Evolutionary conservation across 2,113 vertebrate species (phyloP), one percentile per base, ranked within the genome.

Genomic region (Chaenocephalus aceratus): DNA sequence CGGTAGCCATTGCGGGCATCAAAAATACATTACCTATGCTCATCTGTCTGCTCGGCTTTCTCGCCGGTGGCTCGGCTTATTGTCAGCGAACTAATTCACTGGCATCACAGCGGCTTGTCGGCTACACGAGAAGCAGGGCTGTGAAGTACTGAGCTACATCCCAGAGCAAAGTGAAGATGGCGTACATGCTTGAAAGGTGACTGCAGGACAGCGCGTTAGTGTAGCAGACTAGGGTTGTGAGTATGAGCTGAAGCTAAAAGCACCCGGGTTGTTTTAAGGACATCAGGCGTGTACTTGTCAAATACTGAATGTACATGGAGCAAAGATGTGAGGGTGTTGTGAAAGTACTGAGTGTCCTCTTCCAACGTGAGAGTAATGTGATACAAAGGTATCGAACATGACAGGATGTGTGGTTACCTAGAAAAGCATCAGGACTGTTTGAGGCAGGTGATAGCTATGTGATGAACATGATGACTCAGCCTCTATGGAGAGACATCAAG

Each of bases 11-110:
- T 41, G 70, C 61, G 72, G 67, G 78, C 86, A 94, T 94, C 88
- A 91, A 91, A 94, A 92, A 93, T 93, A 85, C 88, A 93, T 93
- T 85, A 89, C 77, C 85, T 70, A 48, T 61, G 85, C 89, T 89
- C 71, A 68, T 77, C 83, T 86, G 77, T 90, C 84, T 82, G 82
- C 82, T 90, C 88, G 82, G 88, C 84, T 72, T 84, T 88, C 85
- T 87, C 85, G 86, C 79, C 60, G 48, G 64, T 77, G 75, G 72
- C 71, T 56, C 26, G 12, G 72, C 80, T 79, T 82, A 85, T 83
- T 88, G 82, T 85, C 82, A 80, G 83, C 69, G 46, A 18, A 65
- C 78, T 57, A 71, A 74, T 77, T 56, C 51, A 51, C 79, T 85
- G 84, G 87, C 86, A 89, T 82, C 66, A 77, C 82, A 84, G 65